Evolutionary conservation across 2,797 vertebrate species (phyloP).

Genomic region (Leucoraja ocellata): DNA sequence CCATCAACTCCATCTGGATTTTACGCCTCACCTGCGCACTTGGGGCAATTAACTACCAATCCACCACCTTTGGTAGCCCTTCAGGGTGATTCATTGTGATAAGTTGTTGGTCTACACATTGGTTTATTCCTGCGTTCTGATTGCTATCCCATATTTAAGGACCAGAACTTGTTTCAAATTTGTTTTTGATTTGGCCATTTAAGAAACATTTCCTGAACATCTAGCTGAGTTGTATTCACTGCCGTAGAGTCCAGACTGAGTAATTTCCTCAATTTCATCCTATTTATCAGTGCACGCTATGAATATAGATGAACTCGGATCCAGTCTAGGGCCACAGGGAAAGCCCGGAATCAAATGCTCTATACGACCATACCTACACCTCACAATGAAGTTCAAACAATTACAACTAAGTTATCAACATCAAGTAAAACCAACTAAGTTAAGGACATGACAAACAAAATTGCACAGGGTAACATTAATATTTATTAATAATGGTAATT

Average conservation of each 20-base stretch:
- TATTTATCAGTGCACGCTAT: background rate
- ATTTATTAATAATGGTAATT: too few relatives aligned
- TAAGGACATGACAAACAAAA: too few relatives aligned
- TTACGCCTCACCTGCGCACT: too few relatives aligned
- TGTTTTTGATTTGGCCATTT: background rate
- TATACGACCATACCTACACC: too few relatives aligned
- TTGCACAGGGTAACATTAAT: too few relatives aligned
- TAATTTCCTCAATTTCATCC: background rate
- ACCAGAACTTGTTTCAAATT: background rate
- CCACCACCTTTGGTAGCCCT: background rate
- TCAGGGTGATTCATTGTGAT: background rate
- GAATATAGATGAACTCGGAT: background rate
- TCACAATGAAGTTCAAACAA: too few relatives aligned
- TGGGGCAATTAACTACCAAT: background rate
- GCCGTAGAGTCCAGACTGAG: background rate
- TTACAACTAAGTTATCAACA: too few relatives aligned
- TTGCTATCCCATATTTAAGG: background rate
- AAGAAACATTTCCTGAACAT: background rate
- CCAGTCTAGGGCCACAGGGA: background rate
- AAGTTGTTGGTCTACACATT: background rate
- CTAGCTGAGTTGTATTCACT: background rate
- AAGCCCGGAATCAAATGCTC: background rate
- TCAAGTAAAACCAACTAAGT: too few relatives aligned
- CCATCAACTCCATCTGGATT: too few relatives aligned
- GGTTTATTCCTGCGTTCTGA: background rate